phyloP scores from a whole-genome alignment of 1,140 invertebrate species.

The Daktulosphaira vitifoliae region DNA sequence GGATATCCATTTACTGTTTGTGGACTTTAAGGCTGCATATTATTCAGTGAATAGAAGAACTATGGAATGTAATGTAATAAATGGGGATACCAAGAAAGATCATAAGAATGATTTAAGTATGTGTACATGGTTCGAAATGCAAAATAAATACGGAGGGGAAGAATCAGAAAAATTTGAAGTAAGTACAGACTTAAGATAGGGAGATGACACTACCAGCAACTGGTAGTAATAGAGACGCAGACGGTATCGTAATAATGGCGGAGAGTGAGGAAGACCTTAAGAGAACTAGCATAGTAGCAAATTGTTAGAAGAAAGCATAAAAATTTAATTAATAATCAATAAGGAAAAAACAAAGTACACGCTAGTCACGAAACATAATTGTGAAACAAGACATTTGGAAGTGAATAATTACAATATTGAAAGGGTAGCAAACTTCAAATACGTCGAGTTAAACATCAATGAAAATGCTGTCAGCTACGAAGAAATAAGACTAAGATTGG shows the following conservation, averaged over 20 bases:
- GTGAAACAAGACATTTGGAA: background rate
- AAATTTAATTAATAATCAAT: conserved; percentile 1
- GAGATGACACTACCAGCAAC: conserved; percentile 2
- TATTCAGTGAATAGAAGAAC: background rate
- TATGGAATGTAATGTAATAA: background rate
- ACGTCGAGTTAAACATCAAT: background rate
- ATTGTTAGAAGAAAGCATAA: background rate
- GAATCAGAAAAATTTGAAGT: background rate
- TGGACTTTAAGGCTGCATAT: conserved; percentile 5
- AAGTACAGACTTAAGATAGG: background rate
- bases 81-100: conserved; percentile 7
- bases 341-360: conserved; percentile 9
- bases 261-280: background rate
- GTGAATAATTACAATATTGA: conserved; percentile 1
- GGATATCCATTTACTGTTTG: conserved; percentile 1
- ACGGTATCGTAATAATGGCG: background rate
- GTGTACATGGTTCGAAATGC: background rate
- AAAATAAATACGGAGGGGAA: background rate
- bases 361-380: background rate
- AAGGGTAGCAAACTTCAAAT: conserved; percentile 4
- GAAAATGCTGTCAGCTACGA: background rate
- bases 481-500: background rate
- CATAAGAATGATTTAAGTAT: background rate
- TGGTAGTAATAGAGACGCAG: conserved; percentile 1
- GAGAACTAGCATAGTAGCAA: background rate